Conservation (phyloP, 2,797 vertebrate genomes). For the Lithobates pipiens region DNA sequence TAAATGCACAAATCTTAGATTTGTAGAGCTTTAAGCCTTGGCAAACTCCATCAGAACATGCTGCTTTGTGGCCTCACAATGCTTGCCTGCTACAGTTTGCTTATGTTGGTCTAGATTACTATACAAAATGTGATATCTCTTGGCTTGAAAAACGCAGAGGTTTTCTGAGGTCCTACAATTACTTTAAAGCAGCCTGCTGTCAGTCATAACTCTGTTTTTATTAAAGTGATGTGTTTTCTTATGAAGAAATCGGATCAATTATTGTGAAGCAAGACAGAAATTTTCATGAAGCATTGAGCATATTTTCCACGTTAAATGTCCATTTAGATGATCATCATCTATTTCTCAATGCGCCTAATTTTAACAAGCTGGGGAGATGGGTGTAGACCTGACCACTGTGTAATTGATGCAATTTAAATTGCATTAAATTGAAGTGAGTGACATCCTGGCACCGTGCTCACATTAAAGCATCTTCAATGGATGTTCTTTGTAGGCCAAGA, state of each 20-base stretch:
- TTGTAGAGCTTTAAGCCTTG: background rate
- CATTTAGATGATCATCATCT: background rate
- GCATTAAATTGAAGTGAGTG: background rate
- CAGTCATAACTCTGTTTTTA: slow-evolving; percentile 21
- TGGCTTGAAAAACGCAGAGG: background rate
- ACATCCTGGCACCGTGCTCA: background rate
- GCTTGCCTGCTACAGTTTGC: background rate
- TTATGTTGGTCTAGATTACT: background rate
- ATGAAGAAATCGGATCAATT: slow-evolving; percentile 6
- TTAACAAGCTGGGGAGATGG: background rate
- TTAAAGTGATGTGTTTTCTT: background rate
- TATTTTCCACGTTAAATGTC: slow-evolving; percentile 33
- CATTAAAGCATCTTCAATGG: background rate
- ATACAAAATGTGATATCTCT: background rate
- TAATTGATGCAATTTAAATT: background rate
- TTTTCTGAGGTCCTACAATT: slow-evolving; percentile 48
- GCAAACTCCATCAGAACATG: background rate
- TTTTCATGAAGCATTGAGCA: background rate
- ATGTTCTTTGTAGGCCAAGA: background rate
- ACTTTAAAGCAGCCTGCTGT: background rate
- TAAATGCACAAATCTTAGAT: background rate
- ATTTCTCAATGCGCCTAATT: background rate
- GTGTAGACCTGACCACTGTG: background rate
- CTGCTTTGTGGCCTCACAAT: too few species aligned
- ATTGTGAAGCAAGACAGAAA: background rate